Base-by-base conservation (phyloP, 2,888 invertebrate species). In the Spialia ferax region DNA sequence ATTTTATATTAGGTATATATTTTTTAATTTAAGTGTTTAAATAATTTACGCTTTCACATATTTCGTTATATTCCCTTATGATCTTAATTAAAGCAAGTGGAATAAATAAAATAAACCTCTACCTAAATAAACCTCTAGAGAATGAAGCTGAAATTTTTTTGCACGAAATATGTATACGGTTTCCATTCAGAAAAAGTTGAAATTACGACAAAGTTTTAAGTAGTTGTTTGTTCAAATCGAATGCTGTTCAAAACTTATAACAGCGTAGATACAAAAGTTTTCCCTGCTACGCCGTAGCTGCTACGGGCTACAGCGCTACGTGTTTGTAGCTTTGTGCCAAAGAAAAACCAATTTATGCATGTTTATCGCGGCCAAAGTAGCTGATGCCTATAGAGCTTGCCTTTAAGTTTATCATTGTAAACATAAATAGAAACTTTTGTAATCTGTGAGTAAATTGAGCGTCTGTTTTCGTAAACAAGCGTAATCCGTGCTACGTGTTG, bases 381-480 rank as follows among this genome's bases (percentile, higher is more conserved):
- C 42, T 54, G 22, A 11, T 13, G 23, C 29, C 42, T 32, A 38
- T 55, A 26, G 50, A 63, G 50, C 23, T 15, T 60, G 35, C 48
- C 48, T 52, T 59, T 35, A 59, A 66, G 42, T 66, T 55, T 60
- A 66, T 63, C 45, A 56, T 23, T 60, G 54, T 66, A 45, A 66
- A 66, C 60, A 66, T 66, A 66, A 66, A 62, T 38, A 62, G 48
- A 35, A 62, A 66, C 66, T 66, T 66, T 60, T 54, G 60, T 66
- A 66, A 66, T 55, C 60, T 66, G 60, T 32, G 54, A 66, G 54
- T 60, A 66, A 66, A 66, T 60, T 59, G 60, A 20, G 60, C 66
- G 60, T 54, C 66, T 59, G 60, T 54, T 59, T 65, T 66, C 66
- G 60, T 66, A 66, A 66, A 66, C 66, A 66, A 60, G 66, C 13